Conservation (phyloP, 2,888 invertebrate genomes). For the Oligia fasciuncula region DNA sequence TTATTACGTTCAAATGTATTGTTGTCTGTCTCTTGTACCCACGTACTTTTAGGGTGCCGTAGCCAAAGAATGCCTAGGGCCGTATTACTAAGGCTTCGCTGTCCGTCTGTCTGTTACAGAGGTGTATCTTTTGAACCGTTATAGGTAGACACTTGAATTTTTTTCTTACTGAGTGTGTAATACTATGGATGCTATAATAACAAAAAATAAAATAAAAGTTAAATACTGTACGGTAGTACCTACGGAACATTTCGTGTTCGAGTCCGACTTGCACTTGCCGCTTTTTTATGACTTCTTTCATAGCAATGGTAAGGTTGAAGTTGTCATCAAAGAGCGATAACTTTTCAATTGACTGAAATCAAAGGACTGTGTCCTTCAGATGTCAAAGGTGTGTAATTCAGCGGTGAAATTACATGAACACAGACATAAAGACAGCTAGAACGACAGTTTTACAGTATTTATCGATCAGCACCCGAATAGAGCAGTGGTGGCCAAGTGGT, state of each 20-base stretch:
- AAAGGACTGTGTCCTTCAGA: neutral
- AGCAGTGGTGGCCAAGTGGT: no score
- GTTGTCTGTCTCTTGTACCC: neutral
- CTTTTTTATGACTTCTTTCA: slow-evolving; percentile 2
- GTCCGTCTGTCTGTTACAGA: neutral
- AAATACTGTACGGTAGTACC: neutral
- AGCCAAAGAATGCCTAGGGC: neutral
- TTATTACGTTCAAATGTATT: slow-evolving; percentile 33
- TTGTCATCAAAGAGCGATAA: neutral
- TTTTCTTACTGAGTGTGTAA: neutral
- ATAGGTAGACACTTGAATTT: no score
- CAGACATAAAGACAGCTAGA: neutral
- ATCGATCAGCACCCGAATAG: no score
- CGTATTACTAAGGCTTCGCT: neutral
- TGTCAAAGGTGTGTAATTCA: neutral
- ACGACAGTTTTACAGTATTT: neutral
- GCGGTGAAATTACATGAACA: neutral
- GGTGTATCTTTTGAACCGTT: no score
- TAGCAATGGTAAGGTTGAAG: neutral
- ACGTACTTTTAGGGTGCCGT: neutral
- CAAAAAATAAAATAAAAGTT: neutral
- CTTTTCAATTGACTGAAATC: neutral
- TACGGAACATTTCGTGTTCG: neutral
- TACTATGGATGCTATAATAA: neutral
- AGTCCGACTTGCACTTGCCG: neutral